Base-by-base conservation (phyloP, 2,888 invertebrate species). In the Sesia apiformis region DNA sequence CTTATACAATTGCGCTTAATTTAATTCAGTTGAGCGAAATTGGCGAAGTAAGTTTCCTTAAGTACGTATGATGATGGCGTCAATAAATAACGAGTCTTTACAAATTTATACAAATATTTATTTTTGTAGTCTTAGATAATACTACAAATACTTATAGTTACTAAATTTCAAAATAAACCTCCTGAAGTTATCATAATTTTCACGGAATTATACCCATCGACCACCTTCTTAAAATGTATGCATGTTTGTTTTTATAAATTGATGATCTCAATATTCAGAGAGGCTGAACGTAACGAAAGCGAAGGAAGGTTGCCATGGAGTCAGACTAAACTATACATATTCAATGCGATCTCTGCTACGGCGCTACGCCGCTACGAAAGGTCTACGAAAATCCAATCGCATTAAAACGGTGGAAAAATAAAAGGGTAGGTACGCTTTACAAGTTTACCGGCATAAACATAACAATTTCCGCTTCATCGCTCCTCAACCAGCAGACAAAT, bases 391-490 rank as follows among this genome's bases (percentile, higher is more conserved):
- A 81, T 75, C 76, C 81, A 83, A 81, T 84, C 76, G 78, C 74
- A 81, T 84, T 84, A 81, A 84, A 84, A 81, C 74, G 67, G 62
- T 60, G 68, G 67, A 76, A 76, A 75, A 73, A 74, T 73, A 76
- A 78, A 78, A 76, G 74, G 70, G 70, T 70, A 70, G 70, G 70
- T 70, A 70, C 66, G 72, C 73, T 76, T 23, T 72, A 81, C 73
- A 81, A 81, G 78, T 78, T 71, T 76, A 67, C 63, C 65, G 65
- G 72, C 76, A 82, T 83, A 87, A 85, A 83, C 79, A 82, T 84
- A 85, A 84, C 82, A 79, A 78, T 86, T 80, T 82, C 78, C 74
- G 79, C 70, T 79, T 81, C 80, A 86, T 84, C 82, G 81, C 81
- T 72, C 77, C 69, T 63, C 70, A 80, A 70, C 73, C 70, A 65